Evolutionary conservation across 2,888 invertebrate species (phyloP), one percentile per base, ranked within the genome.

Genomic region (Noctua comes): DNA sequence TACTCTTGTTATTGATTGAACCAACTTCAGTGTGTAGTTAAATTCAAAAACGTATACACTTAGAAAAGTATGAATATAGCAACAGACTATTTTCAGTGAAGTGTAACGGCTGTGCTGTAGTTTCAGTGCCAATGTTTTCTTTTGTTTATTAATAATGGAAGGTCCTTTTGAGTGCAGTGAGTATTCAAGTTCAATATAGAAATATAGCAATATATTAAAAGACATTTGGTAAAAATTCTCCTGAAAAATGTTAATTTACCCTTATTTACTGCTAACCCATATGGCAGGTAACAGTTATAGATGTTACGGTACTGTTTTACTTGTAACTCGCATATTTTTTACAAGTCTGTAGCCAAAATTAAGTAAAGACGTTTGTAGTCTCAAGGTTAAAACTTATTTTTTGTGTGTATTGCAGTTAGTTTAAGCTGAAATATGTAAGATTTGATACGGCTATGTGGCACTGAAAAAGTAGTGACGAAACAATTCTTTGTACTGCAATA

Each of bases 1-100:
- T 62, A 54, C 43, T 66, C 57, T 78, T 83, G 84, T 90, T 89
- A 89, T 90, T 90, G 89, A 91, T 91, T 89, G 86, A 79, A 84
- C 88, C 85, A 95, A 95, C 95, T 95, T 95, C 95, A 96, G 86
- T 86, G 83, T 86, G 89, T 88, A 92, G 89, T 84, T 90, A 86
- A 89, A 90, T 92, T 87, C 88, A 89, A 90, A 87, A 91, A 91
- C 88, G 83, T 87, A 80, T 88, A 77, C 82, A 82, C 79, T 85
- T 76, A 83, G 70, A 87, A 93, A 90, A 86, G 88, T 87, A 89
- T 96, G 96, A 96, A 96, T 82, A 82, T 94, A 95, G 96, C 89
- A 82, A 88, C 95, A 94, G 90, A 90, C 89, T 89, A 88, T 91
- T 95, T 96, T 96, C 95, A 95, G 95, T 93, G 91, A 93, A 94